Evolutionary conservation across 2,888 invertebrate species (phyloP), one percentile per base, ranked within the genome.

Genomic region (Aphidius colemani): DNA sequence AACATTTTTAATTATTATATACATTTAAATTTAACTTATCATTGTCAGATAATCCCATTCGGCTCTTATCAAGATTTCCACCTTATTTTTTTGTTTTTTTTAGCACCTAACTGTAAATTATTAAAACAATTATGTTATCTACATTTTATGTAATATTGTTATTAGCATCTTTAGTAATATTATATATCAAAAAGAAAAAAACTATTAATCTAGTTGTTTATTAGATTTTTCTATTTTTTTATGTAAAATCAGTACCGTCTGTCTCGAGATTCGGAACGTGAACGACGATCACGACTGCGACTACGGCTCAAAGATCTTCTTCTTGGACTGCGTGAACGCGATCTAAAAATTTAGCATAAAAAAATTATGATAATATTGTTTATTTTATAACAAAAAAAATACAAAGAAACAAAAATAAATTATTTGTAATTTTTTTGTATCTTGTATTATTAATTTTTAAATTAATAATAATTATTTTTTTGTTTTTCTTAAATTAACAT

Each of bases 201-300:
- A 18, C 13, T 2, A 18, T 18, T 18, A 0, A 18, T 13, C 45
- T 57, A 46, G 8, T 57, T 45, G 8, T 57, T 41, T 13, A 18
- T n/a, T n/a, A 7, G 8, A 9, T 30, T 30, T 30, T 30, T 30
- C 6, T 57, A 7, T 13, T 6, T 11, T 48, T 48, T 2, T 7
- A 13, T 46, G 7, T 57, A 57, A 43, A 48, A 53, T 59, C 11
- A 57, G 50, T 81, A 82, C 76, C 82, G 80, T 78, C 82, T 81
- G 70, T 81, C 81, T 63, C 81, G 81, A 63, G 82, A 82, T 63
- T 81, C 79, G 66, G 81, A 82, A 69, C 81, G 80, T 56, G 82
- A 81, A 69, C 81, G 81, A 69, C 80, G 80, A 68, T 81, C 80
- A 71, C 81, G 78, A 77, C 81, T 81, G 69, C 81, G 80, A 70